phyloP scores from a whole-genome alignment of 2,113 vertebrate species.

The Dicaeum eximium region DNA sequence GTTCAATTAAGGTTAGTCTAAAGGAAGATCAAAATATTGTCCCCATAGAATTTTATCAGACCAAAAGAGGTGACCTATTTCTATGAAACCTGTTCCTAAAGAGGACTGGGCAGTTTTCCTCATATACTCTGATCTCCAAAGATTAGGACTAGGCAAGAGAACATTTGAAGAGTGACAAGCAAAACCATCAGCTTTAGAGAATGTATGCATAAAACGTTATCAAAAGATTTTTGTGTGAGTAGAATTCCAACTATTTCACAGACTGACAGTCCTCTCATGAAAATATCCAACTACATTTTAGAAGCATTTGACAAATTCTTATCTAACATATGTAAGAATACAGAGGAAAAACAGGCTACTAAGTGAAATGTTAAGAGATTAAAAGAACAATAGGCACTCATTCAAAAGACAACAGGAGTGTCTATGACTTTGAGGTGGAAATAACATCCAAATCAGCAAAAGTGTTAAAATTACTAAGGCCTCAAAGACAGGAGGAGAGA shows the following conservation, averaged over 20 bases:
- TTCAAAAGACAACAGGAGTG: neutral
- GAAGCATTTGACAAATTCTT: neutral
- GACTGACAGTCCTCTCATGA: neutral
- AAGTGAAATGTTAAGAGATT: neutral
- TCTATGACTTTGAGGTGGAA: neutral
- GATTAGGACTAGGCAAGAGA: neutral
- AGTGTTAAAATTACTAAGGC: neutral
- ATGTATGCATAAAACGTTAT: neutral
- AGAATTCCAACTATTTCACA: neutral
- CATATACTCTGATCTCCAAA: neutral
- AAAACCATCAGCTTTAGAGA: neutral
- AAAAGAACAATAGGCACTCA: neutral
- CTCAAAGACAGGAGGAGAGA: neutral
- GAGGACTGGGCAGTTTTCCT: neutral
- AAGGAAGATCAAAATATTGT: neutral
- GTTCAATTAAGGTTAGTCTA: neutral
- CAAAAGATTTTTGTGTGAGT: neutral
- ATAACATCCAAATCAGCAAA: neutral
- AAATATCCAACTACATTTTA: neutral
- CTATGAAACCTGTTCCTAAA: neutral
- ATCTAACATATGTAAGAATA: neutral
- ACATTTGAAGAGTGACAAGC: neutral
- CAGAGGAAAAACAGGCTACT: neutral
- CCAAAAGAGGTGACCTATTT: neutral
- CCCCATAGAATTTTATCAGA: neutral